Evolutionary conservation across 2,113 vertebrate species (phyloP).

Genomic region (Hypomesus transpacificus): DNA sequence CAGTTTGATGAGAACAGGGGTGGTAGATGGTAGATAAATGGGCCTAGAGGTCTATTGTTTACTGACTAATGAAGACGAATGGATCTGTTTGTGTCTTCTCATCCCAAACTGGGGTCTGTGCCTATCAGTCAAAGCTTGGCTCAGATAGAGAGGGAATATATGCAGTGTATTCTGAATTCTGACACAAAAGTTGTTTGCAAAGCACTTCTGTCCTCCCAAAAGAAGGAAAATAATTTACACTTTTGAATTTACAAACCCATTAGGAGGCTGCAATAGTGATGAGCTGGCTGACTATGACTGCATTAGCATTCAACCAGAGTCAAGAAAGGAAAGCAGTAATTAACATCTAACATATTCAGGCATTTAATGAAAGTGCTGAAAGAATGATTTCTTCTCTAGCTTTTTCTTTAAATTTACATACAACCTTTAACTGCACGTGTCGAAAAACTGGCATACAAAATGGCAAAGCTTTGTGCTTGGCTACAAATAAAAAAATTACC

Average conservation of each 20-base stretch:
- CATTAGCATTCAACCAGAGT: slow-evolving; percentile 53
- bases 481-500: not conserved
- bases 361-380: slow-evolving; percentile 63
- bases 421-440: slow-evolving; percentile 40
- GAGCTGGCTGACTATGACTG: slow-evolving; percentile 48
- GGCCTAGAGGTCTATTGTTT: too few relatives aligned
- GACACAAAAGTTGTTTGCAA: too few relatives aligned
- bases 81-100: too few relatives aligned
- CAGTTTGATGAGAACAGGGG: too few relatives aligned
- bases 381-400: slow-evolving; percentile 36
- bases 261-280: slow-evolving; percentile 37
- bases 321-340: slow-evolving; percentile 40
- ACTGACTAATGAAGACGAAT: too few relatives aligned
- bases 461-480: slow-evolving; percentile 20
- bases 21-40: too few relatives aligned
- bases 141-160: too few relatives aligned
- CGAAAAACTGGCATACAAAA: slow-evolving; percentile 25
- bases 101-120: too few relatives aligned
- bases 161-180: too few relatives aligned
- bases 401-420: slow-evolving; percentile 43
- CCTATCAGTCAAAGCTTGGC: too few relatives aligned
- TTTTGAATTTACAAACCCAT: slow-evolving; percentile 51
- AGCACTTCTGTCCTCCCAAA: not conserved
- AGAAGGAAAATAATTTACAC: slow-evolving; percentile 24
- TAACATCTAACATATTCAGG: slow-evolving; percentile 62